Evolutionary conservation across 2,113 vertebrate species (phyloP).

Genomic region (Columba livia): DNA sequence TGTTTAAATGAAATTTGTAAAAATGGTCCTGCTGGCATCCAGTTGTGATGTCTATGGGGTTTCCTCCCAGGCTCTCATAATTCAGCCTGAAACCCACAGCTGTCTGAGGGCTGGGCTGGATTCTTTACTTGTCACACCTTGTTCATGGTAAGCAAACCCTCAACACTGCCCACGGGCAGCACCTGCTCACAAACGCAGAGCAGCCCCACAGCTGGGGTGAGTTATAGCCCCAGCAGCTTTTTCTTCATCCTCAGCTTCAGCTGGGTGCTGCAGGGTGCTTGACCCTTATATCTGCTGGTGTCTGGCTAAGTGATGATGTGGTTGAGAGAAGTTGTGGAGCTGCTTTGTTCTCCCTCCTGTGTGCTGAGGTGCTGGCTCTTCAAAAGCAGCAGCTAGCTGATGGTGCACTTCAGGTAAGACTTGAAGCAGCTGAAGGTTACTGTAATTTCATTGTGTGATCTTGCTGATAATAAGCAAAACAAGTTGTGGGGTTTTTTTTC

Average conservation of each 20-base stretch:
- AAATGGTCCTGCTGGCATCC: neutral
- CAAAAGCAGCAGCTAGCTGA: neutral
- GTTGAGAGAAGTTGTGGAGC: accelerated
- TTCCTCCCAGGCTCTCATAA: neutral
- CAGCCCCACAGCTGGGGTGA: neutral
- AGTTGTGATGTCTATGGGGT: accelerated
- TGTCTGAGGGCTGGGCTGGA: accelerated
- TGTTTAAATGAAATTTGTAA: neutral
- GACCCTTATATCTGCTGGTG: accelerated
- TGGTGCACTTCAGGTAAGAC: neutral
- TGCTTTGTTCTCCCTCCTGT: accelerated
- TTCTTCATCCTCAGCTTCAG: neutral
- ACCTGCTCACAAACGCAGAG: neutral
- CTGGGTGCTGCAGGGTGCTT: neutral
- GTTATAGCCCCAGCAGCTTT: neutral
- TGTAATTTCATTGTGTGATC: neutral
- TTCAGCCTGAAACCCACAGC: neutral
- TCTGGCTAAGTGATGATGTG: accelerated
- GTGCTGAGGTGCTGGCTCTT: neutral
- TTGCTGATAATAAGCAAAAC: neutral
- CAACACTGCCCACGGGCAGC: neutral
- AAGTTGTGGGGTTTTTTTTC: neutral
- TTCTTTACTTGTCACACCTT: neutral
- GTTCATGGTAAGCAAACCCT: neutral
- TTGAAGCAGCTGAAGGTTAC: neutral